Base-by-base conservation (phyloP, 2,113 vertebrate species). In the Etheostoma cragini region DNA sequence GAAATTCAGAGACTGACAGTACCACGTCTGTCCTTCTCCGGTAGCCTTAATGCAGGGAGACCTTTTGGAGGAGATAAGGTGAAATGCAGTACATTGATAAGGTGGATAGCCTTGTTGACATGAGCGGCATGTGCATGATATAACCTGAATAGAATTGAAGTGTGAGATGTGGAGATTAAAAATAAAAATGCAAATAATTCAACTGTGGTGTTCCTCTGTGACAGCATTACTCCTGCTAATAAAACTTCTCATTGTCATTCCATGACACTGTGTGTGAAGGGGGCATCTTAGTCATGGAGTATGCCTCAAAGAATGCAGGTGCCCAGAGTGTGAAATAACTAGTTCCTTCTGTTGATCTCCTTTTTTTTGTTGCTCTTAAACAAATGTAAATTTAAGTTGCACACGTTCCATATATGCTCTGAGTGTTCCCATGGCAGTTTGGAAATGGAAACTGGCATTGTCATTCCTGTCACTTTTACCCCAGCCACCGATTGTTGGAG, bases 381-480 rank as follows among this genome's bases (percentile, higher is more conserved):
- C 22, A 56, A 21, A 24, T 38, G 21, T 54, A 6, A 33, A 61
- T 50, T 38, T 16, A 49, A 66, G 22, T 68, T 16, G 35, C 7
- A 22, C 1, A 2, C 35, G 72, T 53, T 70, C 30, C 26, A 24
- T 64, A 54, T 33, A 52, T 80, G 49, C 70, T 64, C n/a, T 16
- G 47, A 62, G 16, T 46, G 35, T 63, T 71, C 50, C 65, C 38
- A 19, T 57, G 45, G 54, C 15, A 3, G 26, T 49, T 72, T 68
- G 50, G 42, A 74, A 82, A 76, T 80, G 58, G 54, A 76, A 67
- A 68, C 49, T 50, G 50, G 38, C 52, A 57, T 75, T 77, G 16
- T 75, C 61, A 85, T 76, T 69, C 68, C 72, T 78, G 66, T 82
- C 81, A 78, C 61, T 77, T 76, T 62, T 26, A 53, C 15, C 80